Evolutionary conservation across 2,797 vertebrate genomes (phyloP), one percentile per base, ranked within the genome.

Genomic region (Sandelia bainsii): DNA sequence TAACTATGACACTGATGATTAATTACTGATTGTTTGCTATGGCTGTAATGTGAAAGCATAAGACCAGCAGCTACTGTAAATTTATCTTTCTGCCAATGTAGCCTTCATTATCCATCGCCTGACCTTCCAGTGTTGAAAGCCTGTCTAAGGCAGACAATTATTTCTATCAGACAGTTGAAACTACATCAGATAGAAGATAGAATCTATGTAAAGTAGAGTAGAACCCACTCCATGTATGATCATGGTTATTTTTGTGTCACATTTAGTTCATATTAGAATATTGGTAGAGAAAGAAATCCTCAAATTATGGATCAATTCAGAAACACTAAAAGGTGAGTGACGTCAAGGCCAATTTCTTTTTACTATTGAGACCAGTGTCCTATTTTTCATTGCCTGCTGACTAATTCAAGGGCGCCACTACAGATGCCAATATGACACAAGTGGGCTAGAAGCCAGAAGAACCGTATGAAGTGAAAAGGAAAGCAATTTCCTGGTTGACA

Each of bases 401-500:
- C 68, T 88, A 76, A 91, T 90, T 90, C 65, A 86, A 83, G 61
- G 20, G 10, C 3, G 57, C 63, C 75, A 57, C 77, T 75, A 72
- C 75, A 66, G 54, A 87, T 11, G 48, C 77, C 69, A 81, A 16
- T 53, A 80, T 69, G 63, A 83, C 22, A 70, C 16, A 51, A 80
- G 57, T 4, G 29, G 69, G 70, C 57, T 54, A 56, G 60, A 49
- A 60, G 63, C 71, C 74, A 8, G 22, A 59, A 40, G 39, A 64
- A 49, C 27, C 1, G 19, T 46, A 14, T 8, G 49, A 22, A 49
- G 42, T 67, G 60, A 76, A 87, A 89, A 79, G 57, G 52, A 88
- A 82, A 80, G 74, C 75, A 81, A 89, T 88, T 87, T 91, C 78
- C 85, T 71, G 71, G 50, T 88, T 12, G 50, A 70, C 66, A 23